Percentiles rank a stretch among this genome's conserved stretches.
Conservation (phyloP, 2,888 invertebrate genomes). For the Chloroclysta siterata region DNA sequence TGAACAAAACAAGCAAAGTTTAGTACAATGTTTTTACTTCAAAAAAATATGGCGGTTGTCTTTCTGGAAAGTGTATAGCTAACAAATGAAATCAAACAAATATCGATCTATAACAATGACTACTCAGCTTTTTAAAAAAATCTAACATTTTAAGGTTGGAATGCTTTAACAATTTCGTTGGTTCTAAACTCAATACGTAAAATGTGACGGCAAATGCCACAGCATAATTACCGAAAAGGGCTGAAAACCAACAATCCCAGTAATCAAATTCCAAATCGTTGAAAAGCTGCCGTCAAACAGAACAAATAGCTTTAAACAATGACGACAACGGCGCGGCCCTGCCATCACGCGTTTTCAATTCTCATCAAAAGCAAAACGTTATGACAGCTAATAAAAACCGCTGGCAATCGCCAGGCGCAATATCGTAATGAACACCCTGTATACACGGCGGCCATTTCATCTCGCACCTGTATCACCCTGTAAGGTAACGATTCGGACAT, state of each 20-base stretch:
- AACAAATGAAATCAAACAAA: not conserved
- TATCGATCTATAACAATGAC: not conserved
- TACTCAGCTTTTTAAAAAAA: not conserved
- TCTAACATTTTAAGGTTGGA: not conserved
- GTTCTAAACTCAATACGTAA: not conserved
- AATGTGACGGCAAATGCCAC: not conserved
- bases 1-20: conserved; percentile 1
- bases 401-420: conserved; percentile 78
- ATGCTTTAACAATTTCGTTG: not conserved
- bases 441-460: conserved; percentile 82
- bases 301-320: conserved; percentile 60
- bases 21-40: not conserved
- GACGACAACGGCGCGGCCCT: conserved; percentile 53
- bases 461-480: conserved; percentile 82
- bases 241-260: conserved; percentile 18
- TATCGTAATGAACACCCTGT: conserved; percentile 84
- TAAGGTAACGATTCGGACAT: conserved; percentile 47
- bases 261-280: conserved; percentile 27
- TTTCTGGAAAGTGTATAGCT: not conserved
- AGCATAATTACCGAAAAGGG: conserved; percentile 1
- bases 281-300: conserved; percentile 33
- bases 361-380: conserved; percentile 81
- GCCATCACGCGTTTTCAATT: conserved; percentile 77
- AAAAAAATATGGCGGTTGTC: not conserved
- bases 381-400: conserved; percentile 80